Conservation (phyloP, 2,113 vertebrate genomes). For the Collichthys lucidus region DNA sequence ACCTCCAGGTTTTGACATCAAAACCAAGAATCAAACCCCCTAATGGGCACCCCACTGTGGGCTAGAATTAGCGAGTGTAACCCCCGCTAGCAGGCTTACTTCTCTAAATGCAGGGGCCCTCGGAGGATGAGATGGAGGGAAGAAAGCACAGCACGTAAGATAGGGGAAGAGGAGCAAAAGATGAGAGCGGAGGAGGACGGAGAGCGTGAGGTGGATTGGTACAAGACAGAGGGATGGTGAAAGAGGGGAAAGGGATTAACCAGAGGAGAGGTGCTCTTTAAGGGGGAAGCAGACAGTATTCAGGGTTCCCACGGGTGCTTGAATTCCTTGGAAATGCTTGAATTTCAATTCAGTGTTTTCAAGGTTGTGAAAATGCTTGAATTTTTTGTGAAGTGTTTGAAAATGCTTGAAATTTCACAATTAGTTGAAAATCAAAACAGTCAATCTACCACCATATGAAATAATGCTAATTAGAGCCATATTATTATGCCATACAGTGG, state of each 20-base stretch:
- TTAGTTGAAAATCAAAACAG: too few relatives aligned
- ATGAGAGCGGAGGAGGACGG: slow-evolving; percentile 28
- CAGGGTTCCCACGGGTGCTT: too few relatives aligned
- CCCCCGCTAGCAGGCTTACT: slow-evolving; percentile 81
- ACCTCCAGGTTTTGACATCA: slow-evolving; percentile 81
- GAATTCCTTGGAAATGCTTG: too few relatives aligned
- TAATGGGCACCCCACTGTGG: slow-evolving; percentile 82
- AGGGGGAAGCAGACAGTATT: slow-evolving; percentile 8
- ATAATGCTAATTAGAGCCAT: too few relatives aligned
- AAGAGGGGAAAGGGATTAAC: slow-evolving; percentile 9
- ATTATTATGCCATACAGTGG: too few relatives aligned
- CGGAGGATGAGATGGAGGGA: slow-evolving; percentile 63
- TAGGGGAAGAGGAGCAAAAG: slow-evolving; percentile 12
- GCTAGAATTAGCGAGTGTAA: slow-evolving; percentile 79
- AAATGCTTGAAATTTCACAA: too few relatives aligned
- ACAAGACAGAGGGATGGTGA: slow-evolving; percentile 26
- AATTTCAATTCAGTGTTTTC: too few relatives aligned
- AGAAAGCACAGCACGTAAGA: slow-evolving; percentile 41
- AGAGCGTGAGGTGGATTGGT: slow-evolving; percentile 25
- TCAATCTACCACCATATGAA: too few relatives aligned
- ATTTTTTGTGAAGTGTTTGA: too few relatives aligned
- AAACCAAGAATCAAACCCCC: slow-evolving; percentile 79
- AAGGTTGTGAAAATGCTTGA: too few relatives aligned
- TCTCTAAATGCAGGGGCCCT: slow-evolving; percentile 76
- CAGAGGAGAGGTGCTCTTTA: slow-evolving; percentile 15